These are phyloP conservation scores for Neotoxoptera formosana DNA, from an alignment of 1,140 invertebrate genomes.

Conservation along the genomic window DNA sequence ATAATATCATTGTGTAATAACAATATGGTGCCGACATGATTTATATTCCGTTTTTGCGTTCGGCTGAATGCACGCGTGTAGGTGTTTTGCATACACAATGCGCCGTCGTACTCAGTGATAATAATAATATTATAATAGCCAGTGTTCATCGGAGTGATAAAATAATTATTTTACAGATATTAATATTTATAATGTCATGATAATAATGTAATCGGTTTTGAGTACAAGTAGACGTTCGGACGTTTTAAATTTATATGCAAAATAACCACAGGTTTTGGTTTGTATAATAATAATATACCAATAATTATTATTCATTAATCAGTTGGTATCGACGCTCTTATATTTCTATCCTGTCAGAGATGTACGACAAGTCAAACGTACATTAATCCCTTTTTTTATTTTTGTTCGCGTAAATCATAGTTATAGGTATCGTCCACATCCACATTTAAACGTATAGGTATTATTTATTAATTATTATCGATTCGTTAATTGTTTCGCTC, in stretches of 20 bases:
- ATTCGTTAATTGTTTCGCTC: neutral
- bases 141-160: neutral
- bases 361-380: neutral
- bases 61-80: neutral
- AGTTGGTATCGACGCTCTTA: neutral
- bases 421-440: neutral
- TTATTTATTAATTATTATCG: neutral
- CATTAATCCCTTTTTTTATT: neutral
- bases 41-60: neutral
- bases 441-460: neutral
- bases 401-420: neutral
- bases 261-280: neutral
- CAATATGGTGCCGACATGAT: neutral
- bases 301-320: neutral
- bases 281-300: no score
- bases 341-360: neutral
- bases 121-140: neutral
- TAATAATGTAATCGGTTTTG: neutral
- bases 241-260: neutral
- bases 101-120: neutral
- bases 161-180: conserved; percentile 3
- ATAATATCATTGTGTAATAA: neutral
- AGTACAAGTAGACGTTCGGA: neutral
- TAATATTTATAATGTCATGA: neutral
- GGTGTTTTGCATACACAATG: conserved; percentile 34